Conservation (phyloP, 2,797 vertebrate genomes). For the Octomys mimax region DNA sequence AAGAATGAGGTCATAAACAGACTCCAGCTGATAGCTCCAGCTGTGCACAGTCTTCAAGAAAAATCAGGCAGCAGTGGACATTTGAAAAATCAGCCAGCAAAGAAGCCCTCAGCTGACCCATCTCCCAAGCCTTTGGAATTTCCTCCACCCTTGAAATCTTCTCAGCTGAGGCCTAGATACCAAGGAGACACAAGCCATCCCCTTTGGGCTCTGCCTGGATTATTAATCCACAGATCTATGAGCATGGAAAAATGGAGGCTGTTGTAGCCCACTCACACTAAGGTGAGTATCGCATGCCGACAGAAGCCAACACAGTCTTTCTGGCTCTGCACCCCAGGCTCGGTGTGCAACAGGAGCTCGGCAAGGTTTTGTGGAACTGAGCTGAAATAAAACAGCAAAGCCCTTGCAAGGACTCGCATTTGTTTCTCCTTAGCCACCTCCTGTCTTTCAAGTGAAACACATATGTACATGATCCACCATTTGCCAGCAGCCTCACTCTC, state of each 20-base stretch:
- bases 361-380: neutral
- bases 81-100: neutral
- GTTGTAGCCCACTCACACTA: neutral
- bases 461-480: neutral
- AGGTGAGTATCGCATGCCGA: neutral
- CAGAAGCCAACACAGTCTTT: neutral
- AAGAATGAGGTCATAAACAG: neutral
- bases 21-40: neutral
- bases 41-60: neutral
- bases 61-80: neutral
- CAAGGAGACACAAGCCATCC: neutral
- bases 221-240: neutral
- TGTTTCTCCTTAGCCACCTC: neutral
- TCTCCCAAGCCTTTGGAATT: neutral
- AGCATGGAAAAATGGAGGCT: neutral
- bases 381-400: conserved; percentile 13
- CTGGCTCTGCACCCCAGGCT: neutral
- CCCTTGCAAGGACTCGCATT: neutral
- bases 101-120: neutral
- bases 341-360: neutral
- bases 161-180: neutral
- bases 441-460: neutral
- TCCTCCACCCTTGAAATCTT: neutral
- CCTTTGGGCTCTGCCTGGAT: neutral
- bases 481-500: neutral